Evolutionary conservation across 2,113 vertebrate species (phyloP).

Genomic region (Puffinus mauretanicus): DNA sequence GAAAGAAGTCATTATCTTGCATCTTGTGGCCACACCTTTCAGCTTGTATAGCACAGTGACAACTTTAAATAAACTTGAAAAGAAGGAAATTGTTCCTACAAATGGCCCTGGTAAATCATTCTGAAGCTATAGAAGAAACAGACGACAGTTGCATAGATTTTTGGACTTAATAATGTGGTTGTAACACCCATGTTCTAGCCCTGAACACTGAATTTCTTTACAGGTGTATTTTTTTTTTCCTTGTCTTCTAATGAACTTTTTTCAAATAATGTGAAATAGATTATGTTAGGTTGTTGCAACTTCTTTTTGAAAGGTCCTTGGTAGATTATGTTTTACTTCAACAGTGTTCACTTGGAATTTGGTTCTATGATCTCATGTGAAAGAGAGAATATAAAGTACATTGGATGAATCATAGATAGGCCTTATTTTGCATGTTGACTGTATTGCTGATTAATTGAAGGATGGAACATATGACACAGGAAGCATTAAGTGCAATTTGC

Average conservation of each 20-base stretch:
- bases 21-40: neutral
- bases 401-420: neutral
- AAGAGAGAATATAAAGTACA: neutral
- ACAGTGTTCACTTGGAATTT: neutral
- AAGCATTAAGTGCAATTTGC: neutral
- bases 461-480: neutral
- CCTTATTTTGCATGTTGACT: neutral
- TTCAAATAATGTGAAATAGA: conserved; percentile 4
- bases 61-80: neutral
- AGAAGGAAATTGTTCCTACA: conserved; percentile 30
- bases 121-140: conserved; percentile 48
- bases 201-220: conserved; percentile 54
- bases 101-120: conserved; percentile 39
- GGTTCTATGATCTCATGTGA: neutral
- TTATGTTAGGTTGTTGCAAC: neutral
- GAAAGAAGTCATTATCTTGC: neutral
- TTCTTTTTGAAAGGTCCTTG: neutral
- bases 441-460: neutral
- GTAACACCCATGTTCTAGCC: conserved; percentile 24
- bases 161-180: conserved; percentile 60
- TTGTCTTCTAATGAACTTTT: conserved; percentile 28
- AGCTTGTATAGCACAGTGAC: neutral
- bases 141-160: conserved; percentile 47
- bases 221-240: conserved; percentile 40
- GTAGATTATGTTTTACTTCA: neutral